Conservation (phyloP, 2,113 vertebrate genomes). For the Dipodomys ordii region DNA sequence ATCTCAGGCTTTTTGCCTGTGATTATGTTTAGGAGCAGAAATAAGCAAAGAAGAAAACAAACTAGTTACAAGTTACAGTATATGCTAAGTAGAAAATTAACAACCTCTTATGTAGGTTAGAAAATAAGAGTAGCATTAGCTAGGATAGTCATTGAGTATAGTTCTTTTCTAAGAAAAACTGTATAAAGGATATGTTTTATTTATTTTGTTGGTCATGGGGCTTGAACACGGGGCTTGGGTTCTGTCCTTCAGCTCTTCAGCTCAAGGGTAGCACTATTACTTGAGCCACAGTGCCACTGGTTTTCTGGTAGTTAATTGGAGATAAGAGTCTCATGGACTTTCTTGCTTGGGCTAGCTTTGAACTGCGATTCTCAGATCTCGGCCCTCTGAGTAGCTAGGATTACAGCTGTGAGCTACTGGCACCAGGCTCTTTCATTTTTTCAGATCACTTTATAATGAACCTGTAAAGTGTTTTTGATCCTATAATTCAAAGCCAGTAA, state of each 20-base stretch:
- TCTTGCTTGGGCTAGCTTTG: no score
- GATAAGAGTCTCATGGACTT: no score
- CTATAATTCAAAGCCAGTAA: not conserved
- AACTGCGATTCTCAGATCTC: no score
- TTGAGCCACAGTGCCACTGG: no score
- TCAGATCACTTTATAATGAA: not conserved
- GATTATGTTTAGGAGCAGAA: constrained; percentile 14
- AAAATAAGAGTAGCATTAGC: constrained; percentile 38
- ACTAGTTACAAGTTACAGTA: not conserved
- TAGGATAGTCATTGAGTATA: not conserved
- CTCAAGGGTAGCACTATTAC: no score
- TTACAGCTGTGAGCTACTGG: no score
- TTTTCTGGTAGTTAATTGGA: no score
- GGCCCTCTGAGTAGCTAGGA: no score
- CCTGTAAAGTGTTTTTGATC: not conserved
- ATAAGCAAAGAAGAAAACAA: constrained; percentile 1
- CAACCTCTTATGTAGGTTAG: not conserved
- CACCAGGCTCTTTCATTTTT: not conserved
- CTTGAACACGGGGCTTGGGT: no score
- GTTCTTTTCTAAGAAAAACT: constrained; percentile 49
- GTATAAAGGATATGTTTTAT: not conserved
- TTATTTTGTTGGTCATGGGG: no score
- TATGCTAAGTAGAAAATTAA: constrained; percentile 14
- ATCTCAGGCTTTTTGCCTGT: not conserved
- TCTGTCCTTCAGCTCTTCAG: no score